phyloP scores from a whole-genome alignment of 2,888 invertebrate species.

The Netelia fuscicornis region DNA sequence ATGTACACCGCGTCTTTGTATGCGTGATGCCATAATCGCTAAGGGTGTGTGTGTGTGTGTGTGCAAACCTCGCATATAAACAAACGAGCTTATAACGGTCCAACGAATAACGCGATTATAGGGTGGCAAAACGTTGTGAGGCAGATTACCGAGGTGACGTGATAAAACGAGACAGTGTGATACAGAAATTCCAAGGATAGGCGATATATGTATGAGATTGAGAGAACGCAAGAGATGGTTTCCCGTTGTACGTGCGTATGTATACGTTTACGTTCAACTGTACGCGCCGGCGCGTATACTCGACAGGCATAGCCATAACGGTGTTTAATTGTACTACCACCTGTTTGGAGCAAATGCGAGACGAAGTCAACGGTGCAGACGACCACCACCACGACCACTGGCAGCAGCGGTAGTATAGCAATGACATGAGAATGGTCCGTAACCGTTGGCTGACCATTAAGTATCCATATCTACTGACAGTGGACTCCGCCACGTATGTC shows the following conservation, averaged over 20 bases:
- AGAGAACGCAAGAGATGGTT: constrained; percentile 34
- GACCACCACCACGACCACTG: constrained; percentile 73
- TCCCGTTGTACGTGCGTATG: background rate
- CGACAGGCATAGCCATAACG: constrained; percentile 79
- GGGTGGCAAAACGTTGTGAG: constrained; percentile 1
- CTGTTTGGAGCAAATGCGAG: constrained; percentile 76
- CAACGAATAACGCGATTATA: constrained; percentile 10
- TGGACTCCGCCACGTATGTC: constrained; percentile 44
- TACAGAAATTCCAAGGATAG: constrained; percentile 10
- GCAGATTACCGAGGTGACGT: background rate
- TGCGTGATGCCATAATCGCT: constrained; percentile 2
- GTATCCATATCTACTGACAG: constrained; percentile 65
- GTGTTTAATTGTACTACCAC: constrained; percentile 82
- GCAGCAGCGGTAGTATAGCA: constrained; percentile 56
- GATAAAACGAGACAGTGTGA: constrained; percentile 39
- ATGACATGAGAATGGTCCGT: constrained; percentile 38
- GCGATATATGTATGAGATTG: constrained; percentile 4
- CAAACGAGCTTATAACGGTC: constrained; percentile 22
- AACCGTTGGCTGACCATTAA: constrained; percentile 62
- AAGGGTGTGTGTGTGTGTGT: background rate
- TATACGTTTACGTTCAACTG: constrained; percentile 33
- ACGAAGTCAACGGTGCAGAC: constrained; percentile 54
- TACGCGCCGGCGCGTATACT: constrained; percentile 31
- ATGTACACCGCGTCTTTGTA: background rate
- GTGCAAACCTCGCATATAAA: background rate